Conservation (phyloP, 2,113 vertebrate species). For the Notothenia rossii region DNA sequence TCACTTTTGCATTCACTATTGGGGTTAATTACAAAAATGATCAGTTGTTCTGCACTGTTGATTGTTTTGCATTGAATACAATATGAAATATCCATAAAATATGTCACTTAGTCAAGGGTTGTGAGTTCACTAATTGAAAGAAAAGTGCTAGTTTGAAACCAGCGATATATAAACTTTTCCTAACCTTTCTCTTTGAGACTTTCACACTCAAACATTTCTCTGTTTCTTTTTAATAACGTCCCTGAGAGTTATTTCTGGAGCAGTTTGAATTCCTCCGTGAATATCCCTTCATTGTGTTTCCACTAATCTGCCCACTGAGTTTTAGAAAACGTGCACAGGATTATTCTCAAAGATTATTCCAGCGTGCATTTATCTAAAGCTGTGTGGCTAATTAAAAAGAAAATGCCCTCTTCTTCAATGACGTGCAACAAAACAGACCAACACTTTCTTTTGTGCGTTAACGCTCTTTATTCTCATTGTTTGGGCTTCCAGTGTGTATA, state of each 20-base stretch:
- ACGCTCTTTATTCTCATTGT: slow-evolving; percentile 19
- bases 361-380: slow-evolving; percentile 43
- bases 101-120: too few species aligned
- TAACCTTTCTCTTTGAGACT: neutral
- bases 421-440: neutral
- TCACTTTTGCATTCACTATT: too few species aligned
- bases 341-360: slow-evolving; percentile 37
- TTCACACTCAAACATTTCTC: neutral
- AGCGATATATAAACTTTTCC: too few species aligned
- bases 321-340: neutral
- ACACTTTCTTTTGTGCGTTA: neutral
- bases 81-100: too few species aligned
- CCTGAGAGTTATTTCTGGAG: neutral
- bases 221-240: neutral
- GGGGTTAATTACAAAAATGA: too few species aligned
- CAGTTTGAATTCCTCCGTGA: neutral
- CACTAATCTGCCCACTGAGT: slow-evolving; percentile 22
- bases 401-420: neutral
- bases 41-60: too few species aligned
- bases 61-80: too few species aligned
- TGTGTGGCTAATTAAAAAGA: slow-evolving; percentile 22
- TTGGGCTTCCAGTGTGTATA: slow-evolving; percentile 14
- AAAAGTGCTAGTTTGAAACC: too few species aligned
- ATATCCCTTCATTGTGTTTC: slow-evolving; percentile 27
- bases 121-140: too few species aligned